phyloP scores from a whole-genome alignment of 2,113 vertebrate genomes.

The Cepphus grylle region DNA sequence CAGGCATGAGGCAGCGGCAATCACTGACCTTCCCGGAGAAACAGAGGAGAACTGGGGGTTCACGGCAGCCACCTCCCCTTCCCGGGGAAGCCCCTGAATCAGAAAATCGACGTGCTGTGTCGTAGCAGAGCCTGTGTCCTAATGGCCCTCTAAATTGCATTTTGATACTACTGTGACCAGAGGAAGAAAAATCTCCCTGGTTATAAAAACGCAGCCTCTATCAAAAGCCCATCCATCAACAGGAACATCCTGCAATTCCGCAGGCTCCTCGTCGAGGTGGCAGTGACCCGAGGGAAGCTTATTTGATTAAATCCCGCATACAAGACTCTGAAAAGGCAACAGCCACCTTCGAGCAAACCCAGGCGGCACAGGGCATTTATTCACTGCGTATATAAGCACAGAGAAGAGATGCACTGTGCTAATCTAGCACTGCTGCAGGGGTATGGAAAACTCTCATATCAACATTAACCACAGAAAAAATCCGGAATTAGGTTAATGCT shows the following conservation, averaged over 20 bases:
- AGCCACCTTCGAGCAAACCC: neutral
- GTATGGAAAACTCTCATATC: neutral
- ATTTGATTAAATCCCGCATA: neutral
- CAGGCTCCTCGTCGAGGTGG: neutral
- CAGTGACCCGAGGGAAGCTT: neutral
- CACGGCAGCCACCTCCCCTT: neutral
- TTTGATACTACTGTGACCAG: neutral
- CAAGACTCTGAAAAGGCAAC: neutral
- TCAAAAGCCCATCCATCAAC: conserved; percentile 39
- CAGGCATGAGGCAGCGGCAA: neutral
- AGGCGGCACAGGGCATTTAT: neutral
- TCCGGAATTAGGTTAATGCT: neutral
- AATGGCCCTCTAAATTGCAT: conserved; percentile 17
- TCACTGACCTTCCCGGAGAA: neutral
- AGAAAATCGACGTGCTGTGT: neutral
- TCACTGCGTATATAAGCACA: neutral
- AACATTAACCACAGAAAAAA: neutral
- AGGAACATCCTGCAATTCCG: neutral
- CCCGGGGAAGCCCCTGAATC: neutral
- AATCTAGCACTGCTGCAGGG: neutral
- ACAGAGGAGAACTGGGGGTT: neutral
- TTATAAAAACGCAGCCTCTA: neutral
- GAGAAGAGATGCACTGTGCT: neutral
- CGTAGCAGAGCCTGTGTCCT: neutral
- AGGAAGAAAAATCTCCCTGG: conserved; percentile 11